phyloP scores from a whole-genome alignment of 2,797 vertebrate genomes.

The Sebastes taczanowskii region DNA sequence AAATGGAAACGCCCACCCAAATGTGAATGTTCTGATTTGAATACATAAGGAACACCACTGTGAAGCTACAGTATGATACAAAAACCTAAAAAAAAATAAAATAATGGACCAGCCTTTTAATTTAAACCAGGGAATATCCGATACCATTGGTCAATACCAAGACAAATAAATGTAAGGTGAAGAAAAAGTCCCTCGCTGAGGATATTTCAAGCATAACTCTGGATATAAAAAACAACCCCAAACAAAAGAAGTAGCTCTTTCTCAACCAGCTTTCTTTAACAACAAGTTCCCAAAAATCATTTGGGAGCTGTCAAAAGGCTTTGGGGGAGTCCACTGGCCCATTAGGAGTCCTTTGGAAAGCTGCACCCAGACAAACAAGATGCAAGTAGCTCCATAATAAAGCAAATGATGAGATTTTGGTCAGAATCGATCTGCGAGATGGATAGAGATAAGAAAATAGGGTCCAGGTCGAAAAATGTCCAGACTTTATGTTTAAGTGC shows the following conservation, averaged over 20 bases:
- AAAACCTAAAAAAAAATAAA: too few species aligned
- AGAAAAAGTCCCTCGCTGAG: not conserved
- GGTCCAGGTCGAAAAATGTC: not conserved
- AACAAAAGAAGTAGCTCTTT: not conserved
- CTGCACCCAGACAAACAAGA: constrained; percentile 34
- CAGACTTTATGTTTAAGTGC: constrained; percentile 38
- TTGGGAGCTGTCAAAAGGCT: not conserved
- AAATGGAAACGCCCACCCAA: too few species aligned
- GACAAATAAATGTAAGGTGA: not conserved
- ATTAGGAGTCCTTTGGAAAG: constrained; percentile 9
- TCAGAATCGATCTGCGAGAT: constrained; percentile 32
- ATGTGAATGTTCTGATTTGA: too few species aligned
- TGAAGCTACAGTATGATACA: too few species aligned
- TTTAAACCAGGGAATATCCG: not conserved
- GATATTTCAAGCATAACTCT: not conserved
- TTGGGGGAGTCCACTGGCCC: not conserved
- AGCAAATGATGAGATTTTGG: constrained; percentile 46
- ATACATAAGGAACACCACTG: too few species aligned
- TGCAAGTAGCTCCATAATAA: constrained; percentile 26
- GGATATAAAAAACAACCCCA: not conserved
- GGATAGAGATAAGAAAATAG: constrained; percentile 39
- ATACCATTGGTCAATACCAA: not conserved
- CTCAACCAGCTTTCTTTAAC: not conserved
- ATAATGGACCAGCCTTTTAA: too few species aligned
- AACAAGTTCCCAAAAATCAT: not conserved